Conservation (phyloP, 2,113 vertebrate genomes). For the Eurystomus gularis region DNA sequence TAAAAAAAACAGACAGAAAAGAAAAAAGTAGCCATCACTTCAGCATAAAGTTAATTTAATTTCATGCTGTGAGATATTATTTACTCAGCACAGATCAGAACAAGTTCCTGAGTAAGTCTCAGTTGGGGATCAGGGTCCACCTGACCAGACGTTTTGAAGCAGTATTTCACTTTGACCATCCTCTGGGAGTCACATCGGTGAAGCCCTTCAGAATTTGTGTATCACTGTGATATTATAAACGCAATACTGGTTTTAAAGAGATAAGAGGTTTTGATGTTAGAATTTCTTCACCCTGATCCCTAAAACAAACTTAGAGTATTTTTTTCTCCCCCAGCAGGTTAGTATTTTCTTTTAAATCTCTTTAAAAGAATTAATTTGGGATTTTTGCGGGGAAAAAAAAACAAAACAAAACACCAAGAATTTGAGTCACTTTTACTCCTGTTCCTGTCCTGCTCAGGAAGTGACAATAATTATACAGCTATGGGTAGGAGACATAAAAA, state of each 20-base stretch:
- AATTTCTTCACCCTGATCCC: neutral
- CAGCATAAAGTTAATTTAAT: neutral
- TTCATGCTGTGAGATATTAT: neutral
- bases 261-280: neutral
- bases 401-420: neutral
- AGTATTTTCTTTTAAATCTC: neutral
- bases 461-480: neutral
- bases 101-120: neutral
- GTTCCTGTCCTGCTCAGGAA: neutral
- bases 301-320: neutral
- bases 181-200: neutral
- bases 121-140: neutral
- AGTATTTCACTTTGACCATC: neutral
- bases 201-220: neutral
- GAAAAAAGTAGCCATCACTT: neutral
- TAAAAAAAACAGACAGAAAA: fast-evolving
- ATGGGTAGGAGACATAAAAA: neutral
- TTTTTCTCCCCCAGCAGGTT: neutral
- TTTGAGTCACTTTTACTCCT: neutral
- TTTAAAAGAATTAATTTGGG: neutral
- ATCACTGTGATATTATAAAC: neutral
- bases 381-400: too few species aligned
- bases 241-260: neutral
- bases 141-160: neutral
- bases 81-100: neutral